Percentiles rank a stretch among this genome's conserved stretches.
Evolutionary conservation across 2,113 vertebrate genomes (phyloP).

Genomic region (Monopterus albus): DNA sequence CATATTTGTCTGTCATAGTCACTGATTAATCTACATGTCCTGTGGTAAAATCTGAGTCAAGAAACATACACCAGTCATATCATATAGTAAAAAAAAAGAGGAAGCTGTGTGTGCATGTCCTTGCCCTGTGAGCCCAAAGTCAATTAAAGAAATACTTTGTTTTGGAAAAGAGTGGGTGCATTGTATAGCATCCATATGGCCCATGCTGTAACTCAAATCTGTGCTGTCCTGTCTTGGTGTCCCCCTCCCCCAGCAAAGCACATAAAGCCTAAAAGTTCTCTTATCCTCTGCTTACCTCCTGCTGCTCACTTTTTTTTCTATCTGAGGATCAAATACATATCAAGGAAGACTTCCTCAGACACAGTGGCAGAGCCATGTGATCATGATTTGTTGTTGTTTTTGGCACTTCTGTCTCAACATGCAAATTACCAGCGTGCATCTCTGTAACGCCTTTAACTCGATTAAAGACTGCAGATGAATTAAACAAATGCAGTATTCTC

Average conservation of each 20-base stretch:
- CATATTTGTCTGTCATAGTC: slow-evolving; percentile 49
- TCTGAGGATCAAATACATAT: slow-evolving; percentile 51
- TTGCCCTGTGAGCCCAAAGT: slow-evolving; percentile 23
- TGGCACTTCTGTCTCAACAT: slow-evolving; percentile 48
- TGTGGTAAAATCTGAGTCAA: slow-evolving; percentile 54
- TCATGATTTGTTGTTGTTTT: slow-evolving; percentile 58
- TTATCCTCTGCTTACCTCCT: slow-evolving; percentile 13
- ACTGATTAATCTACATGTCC: slow-evolving; percentile 63
- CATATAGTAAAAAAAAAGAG: slow-evolving; percentile 18
- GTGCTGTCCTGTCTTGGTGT: slow-evolving; percentile 27
- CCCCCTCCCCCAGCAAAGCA: slow-evolving; percentile 47
- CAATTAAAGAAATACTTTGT: slow-evolving; percentile 52
- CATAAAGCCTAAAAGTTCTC: slow-evolving; percentile 43
- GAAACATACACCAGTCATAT: slow-evolving; percentile 49
- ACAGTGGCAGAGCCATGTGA: slow-evolving; percentile 30
- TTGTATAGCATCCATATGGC: slow-evolving; percentile 69
- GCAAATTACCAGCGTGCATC: slow-evolving; percentile 45
- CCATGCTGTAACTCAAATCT: slow-evolving; percentile 34
- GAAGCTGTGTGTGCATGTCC: slow-evolving; percentile 29
- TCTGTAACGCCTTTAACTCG: slow-evolving; percentile 49
- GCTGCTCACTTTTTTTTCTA: slow-evolving; percentile 23
- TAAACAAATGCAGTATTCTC: slow-evolving; percentile 59
- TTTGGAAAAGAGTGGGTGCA: slow-evolving; percentile 38
- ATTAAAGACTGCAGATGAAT: slow-evolving; percentile 60
- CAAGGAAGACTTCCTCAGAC: slow-evolving; percentile 25